A percentile compares a stretch with the other conserved stretches of the same genome.
phyloP scores from a whole-genome alignment of 2,797 vertebrate species.

The Okamejei kenojei region DNA sequence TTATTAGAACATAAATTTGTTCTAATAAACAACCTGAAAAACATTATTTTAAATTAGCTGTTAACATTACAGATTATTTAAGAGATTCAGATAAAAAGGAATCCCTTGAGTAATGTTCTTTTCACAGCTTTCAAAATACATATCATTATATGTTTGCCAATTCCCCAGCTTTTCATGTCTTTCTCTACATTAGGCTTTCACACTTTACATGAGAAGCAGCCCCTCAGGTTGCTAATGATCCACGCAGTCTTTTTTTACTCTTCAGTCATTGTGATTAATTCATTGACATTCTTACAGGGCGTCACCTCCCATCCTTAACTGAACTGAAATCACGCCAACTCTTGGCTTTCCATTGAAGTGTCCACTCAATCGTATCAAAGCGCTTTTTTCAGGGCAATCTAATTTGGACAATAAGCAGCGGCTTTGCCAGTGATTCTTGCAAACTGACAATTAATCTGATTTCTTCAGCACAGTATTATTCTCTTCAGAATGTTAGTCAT shows the following conservation, averaged over 20 bases:
- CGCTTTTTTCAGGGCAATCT: background rate
- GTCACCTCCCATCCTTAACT: background rate
- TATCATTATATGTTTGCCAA: background rate
- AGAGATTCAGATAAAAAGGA: background rate
- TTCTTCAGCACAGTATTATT: background rate
- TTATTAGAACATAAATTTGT: too few species aligned
- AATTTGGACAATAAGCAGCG: background rate
- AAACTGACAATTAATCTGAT: background rate
- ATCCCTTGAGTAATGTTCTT: background rate
- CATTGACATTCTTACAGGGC: background rate
- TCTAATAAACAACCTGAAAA: slow-evolving; percentile 16
- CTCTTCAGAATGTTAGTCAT: background rate
- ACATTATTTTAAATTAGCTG: background rate
- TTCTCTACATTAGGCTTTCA: background rate
- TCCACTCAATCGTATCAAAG: background rate
- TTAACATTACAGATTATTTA: slow-evolving; percentile 5
- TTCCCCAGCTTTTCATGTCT: background rate
- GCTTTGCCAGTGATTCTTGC: background rate
- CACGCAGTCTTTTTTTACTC: too few species aligned
- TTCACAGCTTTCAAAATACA: slow-evolving; percentile 8
- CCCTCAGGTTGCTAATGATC: background rate
- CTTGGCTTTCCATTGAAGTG: background rate
- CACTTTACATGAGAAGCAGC: background rate
- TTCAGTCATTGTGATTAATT: background rate
- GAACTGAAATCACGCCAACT: background rate